These are phyloP conservation scores for Isaurus tuberculatus DNA, from an alignment of 92 coral and sea anemone species.

Conservation along the genomic window DNA sequence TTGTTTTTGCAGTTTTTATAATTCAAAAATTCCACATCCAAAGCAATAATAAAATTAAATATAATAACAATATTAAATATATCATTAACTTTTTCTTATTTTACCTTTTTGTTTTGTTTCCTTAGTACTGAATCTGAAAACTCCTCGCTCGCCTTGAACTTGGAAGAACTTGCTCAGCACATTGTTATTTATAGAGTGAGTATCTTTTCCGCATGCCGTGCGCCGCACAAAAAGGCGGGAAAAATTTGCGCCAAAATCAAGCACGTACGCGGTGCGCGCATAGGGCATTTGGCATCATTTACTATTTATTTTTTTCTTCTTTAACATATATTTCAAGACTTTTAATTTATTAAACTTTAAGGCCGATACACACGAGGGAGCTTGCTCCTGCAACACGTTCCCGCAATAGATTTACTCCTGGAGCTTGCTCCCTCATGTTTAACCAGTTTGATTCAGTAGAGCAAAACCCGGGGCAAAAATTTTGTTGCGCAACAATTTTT, in stretches of 20 bases:
- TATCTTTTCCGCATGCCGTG: neutral
- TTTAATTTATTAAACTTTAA: neutral
- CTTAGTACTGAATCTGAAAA: constrained; percentile 87
- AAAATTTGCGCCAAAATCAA: neutral
- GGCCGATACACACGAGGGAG: too few species aligned
- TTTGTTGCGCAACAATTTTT: too few species aligned
- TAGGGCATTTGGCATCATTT: neutral
- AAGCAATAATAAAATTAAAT: neutral
- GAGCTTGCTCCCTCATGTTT: too few species aligned
- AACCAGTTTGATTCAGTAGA: too few species aligned
- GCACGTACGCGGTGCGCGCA: neutral
- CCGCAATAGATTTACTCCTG: too few species aligned
- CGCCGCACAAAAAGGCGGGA: neutral
- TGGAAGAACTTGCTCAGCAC: constrained; percentile 88
- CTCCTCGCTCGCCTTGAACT: constrained; percentile 87
- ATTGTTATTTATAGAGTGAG: constrained; percentile 92
- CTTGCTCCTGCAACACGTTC: too few species aligned
- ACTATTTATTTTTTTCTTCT: neutral
- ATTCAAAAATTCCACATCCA: neutral
- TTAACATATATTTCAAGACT: too few species aligned
- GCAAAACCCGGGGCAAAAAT: too few species aligned
- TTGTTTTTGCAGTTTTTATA: neutral
- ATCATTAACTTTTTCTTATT: neutral
- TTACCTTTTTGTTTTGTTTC: neutral
- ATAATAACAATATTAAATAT: neutral